phyloP scores from a whole-genome alignment of 2,113 vertebrate genomes.

The Proteles cristata region DNA sequence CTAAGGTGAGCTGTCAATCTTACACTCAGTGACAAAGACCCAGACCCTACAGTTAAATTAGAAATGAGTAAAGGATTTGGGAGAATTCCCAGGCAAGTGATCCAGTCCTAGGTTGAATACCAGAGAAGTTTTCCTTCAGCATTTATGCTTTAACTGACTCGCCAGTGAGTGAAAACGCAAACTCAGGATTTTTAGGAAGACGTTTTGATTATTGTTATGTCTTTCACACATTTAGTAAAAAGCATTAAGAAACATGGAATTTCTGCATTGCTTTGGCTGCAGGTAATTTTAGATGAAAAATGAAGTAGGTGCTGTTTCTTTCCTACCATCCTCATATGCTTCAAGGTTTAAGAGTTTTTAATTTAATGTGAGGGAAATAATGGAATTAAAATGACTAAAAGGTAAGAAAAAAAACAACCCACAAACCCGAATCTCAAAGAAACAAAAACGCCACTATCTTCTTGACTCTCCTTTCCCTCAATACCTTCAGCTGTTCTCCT shows the following conservation, averaged over 20 bases:
- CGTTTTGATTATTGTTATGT: background rate
- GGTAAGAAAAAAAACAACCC: background rate
- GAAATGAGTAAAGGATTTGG: background rate
- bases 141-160: background rate
- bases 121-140: background rate
- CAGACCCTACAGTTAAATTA: background rate
- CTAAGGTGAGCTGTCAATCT: background rate
- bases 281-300: constrained; percentile 64
- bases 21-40: background rate
- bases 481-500: background rate
- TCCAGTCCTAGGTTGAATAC: background rate
- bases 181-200: background rate
- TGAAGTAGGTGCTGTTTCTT: background rate
- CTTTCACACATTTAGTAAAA: constrained; percentile 34
- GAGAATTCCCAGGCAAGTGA: background rate
- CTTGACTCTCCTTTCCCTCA: background rate
- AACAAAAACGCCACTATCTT: background rate
- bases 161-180: background rate
- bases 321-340: background rate
- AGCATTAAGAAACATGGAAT: background rate
- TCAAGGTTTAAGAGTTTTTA: constrained; percentile 6
- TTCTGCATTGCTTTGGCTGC: background rate
- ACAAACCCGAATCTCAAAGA: background rate
- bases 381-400: background rate
- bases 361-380: constrained; percentile 22